Evolutionary conservation across 2,113 vertebrate genomes (phyloP), one percentile per base, ranked within the genome.

Genomic region (human (Homo sapiens)): DNA sequence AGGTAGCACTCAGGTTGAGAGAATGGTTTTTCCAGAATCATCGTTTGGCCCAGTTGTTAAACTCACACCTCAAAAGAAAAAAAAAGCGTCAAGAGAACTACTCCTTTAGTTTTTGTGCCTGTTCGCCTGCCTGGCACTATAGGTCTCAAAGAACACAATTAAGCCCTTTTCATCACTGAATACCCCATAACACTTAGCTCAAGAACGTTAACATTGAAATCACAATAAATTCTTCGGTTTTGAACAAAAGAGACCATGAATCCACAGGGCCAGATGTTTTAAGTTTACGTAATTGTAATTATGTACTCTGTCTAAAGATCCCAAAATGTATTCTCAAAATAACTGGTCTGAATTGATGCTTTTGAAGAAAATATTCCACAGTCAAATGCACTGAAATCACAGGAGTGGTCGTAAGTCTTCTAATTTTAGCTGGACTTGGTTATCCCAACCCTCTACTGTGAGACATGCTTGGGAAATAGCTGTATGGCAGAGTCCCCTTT

Each of bases 171-270:
- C n/a, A 66, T 59, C 45, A 91, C n/a, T 80, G 20, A 93, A n/a
- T 35, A 75, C 22, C 22, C 55, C 14, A 55, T 1, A 83, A 35
- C 8, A 14, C 89, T 84, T 81, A 93, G 40, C 64, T 82, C 35
- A 93, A 25, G 50, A 16, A 66, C 11, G 43, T 81, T 57, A 93
- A 70, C 10, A 68, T 55, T 23, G 25, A 90, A 88, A 83, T 89
- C 64, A 85, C 18, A 90, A 59, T 48, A 57, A 80, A 48, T 40
- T 72, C 45, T 88, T 79, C 22, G 4, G 12, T 40, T 23, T 88
- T 91, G 40, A 94, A 82, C 40, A 89, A 93, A 92, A 93, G 12
- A 89, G 48, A 81, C 4, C 20, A 91, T 8, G 9, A 80, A 93
- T 61, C 22, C n/a, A 70, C 4, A 91, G 1, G 12, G 8, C 32